Conservation (phyloP, 2,888 invertebrate species). For the Tenthredo amoena region DNA sequence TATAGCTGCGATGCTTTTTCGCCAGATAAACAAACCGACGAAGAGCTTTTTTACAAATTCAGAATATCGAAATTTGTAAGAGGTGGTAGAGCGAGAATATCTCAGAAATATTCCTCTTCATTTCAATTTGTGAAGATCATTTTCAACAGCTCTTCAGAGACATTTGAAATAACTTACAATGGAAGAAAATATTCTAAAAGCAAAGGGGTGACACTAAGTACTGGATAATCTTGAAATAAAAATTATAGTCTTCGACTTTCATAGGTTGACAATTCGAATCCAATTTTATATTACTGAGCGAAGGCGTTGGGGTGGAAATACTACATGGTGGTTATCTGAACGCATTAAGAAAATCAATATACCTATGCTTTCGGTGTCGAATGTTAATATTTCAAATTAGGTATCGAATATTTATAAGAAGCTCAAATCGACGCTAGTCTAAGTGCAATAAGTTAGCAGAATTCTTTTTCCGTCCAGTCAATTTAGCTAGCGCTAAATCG, state of each 20-base stretch:
- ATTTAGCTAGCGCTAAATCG: too few relatives aligned
- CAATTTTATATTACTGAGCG: background rate
- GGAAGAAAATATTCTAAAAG: background rate
- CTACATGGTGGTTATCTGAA: background rate
- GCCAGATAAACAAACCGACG: background rate
- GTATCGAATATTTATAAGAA: background rate
- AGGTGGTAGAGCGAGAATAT: background rate
- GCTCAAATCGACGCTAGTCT: background rate
- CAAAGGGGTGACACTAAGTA: background rate
- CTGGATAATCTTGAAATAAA: background rate
- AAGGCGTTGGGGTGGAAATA: background rate
- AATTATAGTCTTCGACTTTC: background rate
- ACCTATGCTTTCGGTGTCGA: background rate
- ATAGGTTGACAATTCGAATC: background rate
- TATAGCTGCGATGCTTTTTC: background rate
- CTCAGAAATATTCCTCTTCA: background rate
- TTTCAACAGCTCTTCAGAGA: background rate
- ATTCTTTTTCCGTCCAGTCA: too few relatives aligned
- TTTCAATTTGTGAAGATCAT: background rate
- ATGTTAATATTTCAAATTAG: background rate
- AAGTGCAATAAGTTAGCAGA: background rate
- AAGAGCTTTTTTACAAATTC: background rate
- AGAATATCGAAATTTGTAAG: background rate
- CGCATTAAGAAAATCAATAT: background rate
- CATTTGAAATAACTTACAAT: background rate